phyloP scores from a whole-genome alignment of 2,888 invertebrate genomes.

The Heliconius erato region DNA sequence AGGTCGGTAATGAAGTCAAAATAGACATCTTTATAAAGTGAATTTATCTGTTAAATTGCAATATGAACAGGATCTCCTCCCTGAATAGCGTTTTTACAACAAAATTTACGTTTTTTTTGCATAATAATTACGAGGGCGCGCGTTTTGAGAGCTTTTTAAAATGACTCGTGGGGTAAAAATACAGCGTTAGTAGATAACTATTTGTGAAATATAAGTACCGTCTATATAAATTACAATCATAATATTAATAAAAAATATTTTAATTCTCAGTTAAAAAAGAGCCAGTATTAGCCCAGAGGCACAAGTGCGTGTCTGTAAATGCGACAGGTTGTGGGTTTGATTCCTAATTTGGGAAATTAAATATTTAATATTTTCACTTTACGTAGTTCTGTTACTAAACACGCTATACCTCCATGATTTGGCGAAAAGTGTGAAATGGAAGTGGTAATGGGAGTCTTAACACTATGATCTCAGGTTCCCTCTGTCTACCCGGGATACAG shows the following conservation, averaged over 20 bases:
- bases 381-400: too few species aligned
- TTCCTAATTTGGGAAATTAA: too few species aligned
- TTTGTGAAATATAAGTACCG: background rate
- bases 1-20: background rate
- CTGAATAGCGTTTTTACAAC: constrained; percentile 53
- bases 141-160: constrained; percentile 57
- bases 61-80: constrained; percentile 44
- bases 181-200: constrained; percentile 36
- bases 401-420: too few species aligned
- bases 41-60: constrained; percentile 23
- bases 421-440: too few species aligned
- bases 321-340: too few species aligned
- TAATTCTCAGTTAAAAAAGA: too few species aligned
- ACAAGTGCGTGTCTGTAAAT: too few species aligned
- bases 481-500: too few species aligned
- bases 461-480: too few species aligned
- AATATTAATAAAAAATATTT: background rate
- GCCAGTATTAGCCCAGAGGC: too few species aligned
- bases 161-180: constrained; percentile 55
- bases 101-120: constrained; percentile 66
- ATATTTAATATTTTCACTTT: too few species aligned
- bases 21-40: constrained; percentile 4
- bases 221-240: background rate
- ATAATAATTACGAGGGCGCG: constrained; percentile 64
- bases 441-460: too few species aligned